Evolutionary conservation across 2,888 invertebrate species (phyloP), one percentile per base, ranked within the genome.

Genomic region (Diarsia dahlii): DNA sequence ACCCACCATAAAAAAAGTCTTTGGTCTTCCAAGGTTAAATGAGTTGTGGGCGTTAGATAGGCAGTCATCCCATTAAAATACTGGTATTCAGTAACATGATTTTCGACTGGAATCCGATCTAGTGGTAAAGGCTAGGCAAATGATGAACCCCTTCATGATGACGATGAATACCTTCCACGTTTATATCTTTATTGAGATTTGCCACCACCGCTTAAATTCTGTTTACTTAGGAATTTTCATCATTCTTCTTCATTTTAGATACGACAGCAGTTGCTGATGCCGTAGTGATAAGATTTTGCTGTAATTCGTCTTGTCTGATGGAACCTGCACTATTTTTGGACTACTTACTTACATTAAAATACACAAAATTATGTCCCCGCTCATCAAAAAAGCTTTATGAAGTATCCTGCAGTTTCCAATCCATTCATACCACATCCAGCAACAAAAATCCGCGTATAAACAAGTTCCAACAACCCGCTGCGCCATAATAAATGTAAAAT

Each of bases 401-500:
- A 28, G 28, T 3, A 15, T 13, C n/a, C 15, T 9, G n/a, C 20
- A 64, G n/a, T 15, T 10, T n/a, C 2, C 12, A 54, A 9, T 12
- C 0, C 0, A 23, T 1, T 39, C 46, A 3, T 23, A 56, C 39
- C 85, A 69, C 73, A 69, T 83, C 82, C 12, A 83, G 82, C n/a
- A 0, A 48, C 4, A 34, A 13, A 63, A 58, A 82, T 91, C 91
- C 48, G 13, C 56, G 87, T 83, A 54, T 78, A 89, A 92, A 93
- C 93, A 89, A 92, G 93, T 92, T 91, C 85, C 87, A 89, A 90
- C 90, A 91, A 87, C 95, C 95, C 92, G 96, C 95, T 95, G 96
- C 87, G 95, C 90, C 87, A 90, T 94, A 95, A 95, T 95, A 95
- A 95, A 92, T 93, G 93, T 95, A 94, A 93, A 92, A 90, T 91